Evolutionary conservation across 2,888 invertebrate species (phyloP).

Genomic region (Melieria crassipennis): DNA sequence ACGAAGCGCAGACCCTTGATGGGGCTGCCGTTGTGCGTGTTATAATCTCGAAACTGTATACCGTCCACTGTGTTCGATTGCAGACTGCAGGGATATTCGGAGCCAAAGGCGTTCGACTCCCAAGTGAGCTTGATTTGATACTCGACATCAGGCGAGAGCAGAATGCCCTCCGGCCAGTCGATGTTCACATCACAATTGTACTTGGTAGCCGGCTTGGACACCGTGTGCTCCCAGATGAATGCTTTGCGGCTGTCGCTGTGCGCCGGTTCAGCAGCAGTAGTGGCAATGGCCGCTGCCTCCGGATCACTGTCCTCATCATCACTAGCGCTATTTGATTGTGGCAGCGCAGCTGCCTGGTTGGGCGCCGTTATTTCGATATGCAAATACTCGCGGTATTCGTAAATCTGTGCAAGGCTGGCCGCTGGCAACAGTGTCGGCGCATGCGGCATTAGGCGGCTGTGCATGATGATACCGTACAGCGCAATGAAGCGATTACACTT

Average conservation of each 20-base stretch:
- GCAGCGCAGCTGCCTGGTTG: background rate
- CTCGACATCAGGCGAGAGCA: constrained; percentile 58
- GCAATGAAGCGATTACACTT: constrained; percentile 60
- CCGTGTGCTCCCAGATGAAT: constrained; percentile 53
- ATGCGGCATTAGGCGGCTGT: constrained; percentile 61
- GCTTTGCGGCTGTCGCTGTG: constrained; percentile 19
- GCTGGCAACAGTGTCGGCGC: constrained; percentile 34
- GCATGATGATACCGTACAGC: constrained; percentile 58
- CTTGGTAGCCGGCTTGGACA: constrained; percentile 55
- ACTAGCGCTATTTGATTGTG: constrained; percentile 19
- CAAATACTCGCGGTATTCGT: constrained; percentile 59
- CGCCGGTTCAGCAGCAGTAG: constrained; percentile 13
- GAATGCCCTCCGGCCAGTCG: constrained; percentile 54
- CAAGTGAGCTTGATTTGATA: constrained; percentile 61
- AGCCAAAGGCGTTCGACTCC: constrained; percentile 57
- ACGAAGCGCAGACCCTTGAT: constrained; percentile 60
- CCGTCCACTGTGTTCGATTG: constrained; percentile 57
- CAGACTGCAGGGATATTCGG: constrained; percentile 64
- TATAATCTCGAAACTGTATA: constrained; percentile 57
- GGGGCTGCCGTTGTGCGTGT: constrained; percentile 57
- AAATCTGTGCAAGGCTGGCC: background rate
- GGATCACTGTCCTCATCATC: constrained; percentile 28
- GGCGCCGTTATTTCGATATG: constrained; percentile 54
- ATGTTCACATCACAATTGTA: constrained; percentile 64
- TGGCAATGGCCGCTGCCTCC: background rate